Evolutionary conservation across 2,797 vertebrate species (phyloP).

Genomic region (Rhyacichthys aspro): DNA sequence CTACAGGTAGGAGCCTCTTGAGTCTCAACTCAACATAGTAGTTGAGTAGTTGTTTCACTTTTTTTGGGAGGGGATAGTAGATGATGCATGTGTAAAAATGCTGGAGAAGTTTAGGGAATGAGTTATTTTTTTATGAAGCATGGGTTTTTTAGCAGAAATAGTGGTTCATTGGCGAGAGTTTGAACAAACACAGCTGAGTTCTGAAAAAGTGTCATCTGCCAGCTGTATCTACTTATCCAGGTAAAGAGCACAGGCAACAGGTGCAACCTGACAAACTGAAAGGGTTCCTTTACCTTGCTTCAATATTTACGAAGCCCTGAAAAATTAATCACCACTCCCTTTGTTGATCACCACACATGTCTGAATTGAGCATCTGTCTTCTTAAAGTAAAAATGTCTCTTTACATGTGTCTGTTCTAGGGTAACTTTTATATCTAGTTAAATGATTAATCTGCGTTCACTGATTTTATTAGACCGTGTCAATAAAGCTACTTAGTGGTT

Average conservation of each 20-base stretch:
- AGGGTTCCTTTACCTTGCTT: slow-evolving; percentile 42
- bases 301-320: slow-evolving; percentile 80
- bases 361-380: slow-evolving; percentile 8
- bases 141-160: not conserved
- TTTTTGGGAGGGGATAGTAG: no score
- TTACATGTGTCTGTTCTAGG: not conserved
- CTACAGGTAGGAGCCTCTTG: slow-evolving; percentile 91
- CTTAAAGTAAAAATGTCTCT: slow-evolving; percentile 4
- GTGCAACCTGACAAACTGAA: slow-evolving; percentile 39
- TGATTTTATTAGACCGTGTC: slow-evolving; percentile 34
- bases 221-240: slow-evolving; percentile 36
- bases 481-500: slow-evolving; percentile 54
- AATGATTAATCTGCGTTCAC: slow-evolving; percentile 12
- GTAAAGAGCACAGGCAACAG: slow-evolving; percentile 46
- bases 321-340: slow-evolving; percentile 73
- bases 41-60: slow-evolving; percentile 5
- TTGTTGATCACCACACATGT: slow-evolving; percentile 42
- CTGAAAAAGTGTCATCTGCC: slow-evolving; percentile 1
- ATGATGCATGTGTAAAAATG: no score
- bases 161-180: slow-evolving; percentile 13
- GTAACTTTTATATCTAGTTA: not conserved
- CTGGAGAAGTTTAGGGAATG: no score
- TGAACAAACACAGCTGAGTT: slow-evolving; percentile 29
- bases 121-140: not conserved
- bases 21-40: slow-evolving; percentile 24